Base-by-base conservation (phyloP, 2,797 vertebrate genomes). In the Dipus sagitta region DNA sequence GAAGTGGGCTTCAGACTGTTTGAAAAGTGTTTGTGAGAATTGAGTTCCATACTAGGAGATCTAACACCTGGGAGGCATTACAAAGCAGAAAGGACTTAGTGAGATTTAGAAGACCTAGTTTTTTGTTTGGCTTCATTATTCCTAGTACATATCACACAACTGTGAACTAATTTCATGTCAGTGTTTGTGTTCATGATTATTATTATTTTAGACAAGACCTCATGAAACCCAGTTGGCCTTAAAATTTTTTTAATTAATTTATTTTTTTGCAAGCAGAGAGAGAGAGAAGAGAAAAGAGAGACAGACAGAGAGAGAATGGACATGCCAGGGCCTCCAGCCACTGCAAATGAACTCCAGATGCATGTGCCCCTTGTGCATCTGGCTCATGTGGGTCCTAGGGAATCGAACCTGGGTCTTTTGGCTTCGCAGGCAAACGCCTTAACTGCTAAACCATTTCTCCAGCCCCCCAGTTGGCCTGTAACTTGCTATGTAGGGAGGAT, bases 91-190 rank as follows among this genome's bases (percentile, higher is more conserved):
- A 77, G 17, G 42, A 52, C 21, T 79, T 42, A 89, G 24, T 8
- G 20, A 90, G 38, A 89, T 70, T 65, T 13, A 65, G 58, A 91
- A 93, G 72, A 77, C 18, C 14, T 79, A 26, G 6, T 47, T 60
- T 82, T 82, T 80, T 60, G 17, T 38, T 26, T 20, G 9, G 30
- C 23, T 68, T 94, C 74, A 91, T 88, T 12, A 76, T 78, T 88
- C 42, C 64, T 75, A 70, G 24, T 34, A n/a, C 11, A 60, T 10
- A 12, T 81, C 70, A 67, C 23, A 86, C 0, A 60, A 75, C 7
- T 68, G 4, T 80, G 38, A 92, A 86, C 21, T 83, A 4, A 64
- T 34, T 91, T 47, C 67, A 68, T 26, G 1, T 64, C 54, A 76
- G 84, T 79, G 86, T 91, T 83, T 78, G 80, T 26, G 23, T 26